phyloP scores from a whole-genome alignment of 2,888 invertebrate genomes.

The Falcaria lacertinaria region DNA sequence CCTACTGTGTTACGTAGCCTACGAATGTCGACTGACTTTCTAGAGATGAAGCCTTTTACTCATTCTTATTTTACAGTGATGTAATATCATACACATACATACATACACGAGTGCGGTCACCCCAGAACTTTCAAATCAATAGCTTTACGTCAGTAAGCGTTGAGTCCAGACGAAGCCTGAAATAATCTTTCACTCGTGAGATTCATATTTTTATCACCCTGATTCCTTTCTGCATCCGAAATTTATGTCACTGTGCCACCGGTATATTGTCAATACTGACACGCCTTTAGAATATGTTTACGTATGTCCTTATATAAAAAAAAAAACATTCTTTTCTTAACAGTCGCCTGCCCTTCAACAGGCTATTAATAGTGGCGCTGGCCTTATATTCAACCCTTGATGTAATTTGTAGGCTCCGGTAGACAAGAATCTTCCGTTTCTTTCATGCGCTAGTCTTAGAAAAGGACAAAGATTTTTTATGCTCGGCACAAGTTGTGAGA shows the following conservation, averaged over 20 bases:
- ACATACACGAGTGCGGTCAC: too few species aligned
- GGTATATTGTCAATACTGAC: slow-evolving; percentile 18
- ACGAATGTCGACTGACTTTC: slow-evolving; percentile 7
- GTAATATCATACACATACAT: too few species aligned
- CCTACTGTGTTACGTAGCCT: slow-evolving; percentile 32
- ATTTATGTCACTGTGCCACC: background rate
- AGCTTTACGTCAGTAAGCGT: too few species aligned
- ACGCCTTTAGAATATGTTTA: slow-evolving; percentile 31
- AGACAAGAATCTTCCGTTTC: slow-evolving; percentile 67
- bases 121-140: too few species aligned
- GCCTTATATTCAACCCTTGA: slow-evolving; percentile 32
- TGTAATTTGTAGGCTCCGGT: slow-evolving; percentile 50
- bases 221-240: background rate
- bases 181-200: background rate
- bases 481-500: slow-evolving; percentile 24
- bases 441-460: slow-evolving; percentile 46
- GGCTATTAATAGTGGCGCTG: slow-evolving; percentile 12
- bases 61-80: too few species aligned
- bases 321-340: background rate
- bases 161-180: background rate
- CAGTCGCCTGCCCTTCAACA: slow-evolving; percentile 32
- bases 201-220: background rate
- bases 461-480: slow-evolving; percentile 36
- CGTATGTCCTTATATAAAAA: background rate
- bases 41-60: too few species aligned